A percentile compares a stretch with the other conserved stretches of the same genome.
phyloP scores from a whole-genome alignment of 2,797 vertebrate species.

The Holocentrus rufus region DNA sequence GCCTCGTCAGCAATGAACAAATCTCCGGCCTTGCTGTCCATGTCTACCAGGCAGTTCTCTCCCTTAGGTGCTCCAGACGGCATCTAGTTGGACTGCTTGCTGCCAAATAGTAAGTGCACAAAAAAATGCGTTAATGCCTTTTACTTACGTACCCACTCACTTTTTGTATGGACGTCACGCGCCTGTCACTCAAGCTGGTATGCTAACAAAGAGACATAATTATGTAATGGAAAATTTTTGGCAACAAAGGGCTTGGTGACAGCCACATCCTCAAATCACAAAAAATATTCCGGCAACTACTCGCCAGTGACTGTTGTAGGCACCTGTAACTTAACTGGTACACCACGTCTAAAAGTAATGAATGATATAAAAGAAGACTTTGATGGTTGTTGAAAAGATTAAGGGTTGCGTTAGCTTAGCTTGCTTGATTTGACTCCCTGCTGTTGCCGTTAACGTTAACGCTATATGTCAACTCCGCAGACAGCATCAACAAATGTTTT shows the following conservation, averaged over 20 bases:
- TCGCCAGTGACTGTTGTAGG: not conserved
- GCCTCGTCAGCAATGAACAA: constrained; percentile 78
- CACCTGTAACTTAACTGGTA: too few species aligned
- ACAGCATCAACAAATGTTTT: too few species aligned
- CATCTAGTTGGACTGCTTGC: constrained; percentile 51
- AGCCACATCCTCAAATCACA: constrained; percentile 50
- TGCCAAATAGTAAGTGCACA: not conserved
- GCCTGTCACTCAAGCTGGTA: not conserved
- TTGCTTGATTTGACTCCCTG: constrained; percentile 34
- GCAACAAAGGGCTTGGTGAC: constrained; percentile 45
- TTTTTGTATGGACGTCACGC: not conserved
- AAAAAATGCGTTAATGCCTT: too few species aligned
- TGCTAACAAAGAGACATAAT: too few species aligned
- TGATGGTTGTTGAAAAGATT: not conserved
- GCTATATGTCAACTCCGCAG: too few species aligned
- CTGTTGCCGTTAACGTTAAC: constrained; percentile 20
- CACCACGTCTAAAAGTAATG: not conserved
- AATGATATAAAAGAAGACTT: constrained; percentile 17
- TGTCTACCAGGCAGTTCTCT: constrained; percentile 76
- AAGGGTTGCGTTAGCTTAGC: not conserved
- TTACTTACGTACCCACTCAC: not conserved
- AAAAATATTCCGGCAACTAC: not conserved
- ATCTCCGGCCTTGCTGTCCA: constrained; percentile 83
- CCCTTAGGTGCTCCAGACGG: constrained; percentile 67
- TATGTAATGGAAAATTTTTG: constrained; percentile 41